Conservation (phyloP, 1,140 invertebrate genomes). For the Charaxes varanes region DNA sequence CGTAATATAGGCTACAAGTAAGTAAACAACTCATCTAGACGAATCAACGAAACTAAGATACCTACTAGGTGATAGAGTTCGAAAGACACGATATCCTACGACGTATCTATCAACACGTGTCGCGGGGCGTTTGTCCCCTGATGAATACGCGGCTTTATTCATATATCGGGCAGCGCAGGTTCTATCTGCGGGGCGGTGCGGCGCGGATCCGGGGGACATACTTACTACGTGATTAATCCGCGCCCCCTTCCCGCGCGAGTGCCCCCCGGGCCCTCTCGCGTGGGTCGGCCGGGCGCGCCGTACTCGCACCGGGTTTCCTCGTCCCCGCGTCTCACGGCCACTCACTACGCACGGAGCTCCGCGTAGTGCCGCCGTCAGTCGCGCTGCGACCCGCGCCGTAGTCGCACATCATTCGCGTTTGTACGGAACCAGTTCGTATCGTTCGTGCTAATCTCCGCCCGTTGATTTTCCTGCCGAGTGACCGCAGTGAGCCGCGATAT, state of each 20-base stretch:
- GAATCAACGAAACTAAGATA: no score
- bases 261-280: slow-evolving; percentile 25
- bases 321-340: slow-evolving; percentile 69
- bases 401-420: slow-evolving; percentile 37
- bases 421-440: slow-evolving; percentile 35
- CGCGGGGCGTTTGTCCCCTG: no score
- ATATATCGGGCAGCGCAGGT: slow-evolving; percentile 62
- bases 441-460: slow-evolving; percentile 67
- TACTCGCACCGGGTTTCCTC: slow-evolving; percentile 68
- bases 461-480: slow-evolving; percentile 66
- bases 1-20: no score
- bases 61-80: no score
- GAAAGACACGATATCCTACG: no score
- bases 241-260: slow-evolving; percentile 32
- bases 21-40: no score
- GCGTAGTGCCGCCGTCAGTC: slow-evolving; percentile 64
- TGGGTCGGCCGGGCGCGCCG: slow-evolving; percentile 48
- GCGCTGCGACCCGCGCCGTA: slow-evolving; percentile 62
- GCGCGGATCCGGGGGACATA: slow-evolving; percentile 52
- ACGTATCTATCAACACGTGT: no score
- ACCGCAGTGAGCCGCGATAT: slow-evolving; percentile 55
- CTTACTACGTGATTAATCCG: slow-evolving; percentile 72
- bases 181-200: slow-evolving; percentile 40
- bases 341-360: slow-evolving; percentile 66
- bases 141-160: no score